Base-by-base conservation (phyloP, 1,140 invertebrate genomes). In the Stegodyphus dumicola region DNA sequence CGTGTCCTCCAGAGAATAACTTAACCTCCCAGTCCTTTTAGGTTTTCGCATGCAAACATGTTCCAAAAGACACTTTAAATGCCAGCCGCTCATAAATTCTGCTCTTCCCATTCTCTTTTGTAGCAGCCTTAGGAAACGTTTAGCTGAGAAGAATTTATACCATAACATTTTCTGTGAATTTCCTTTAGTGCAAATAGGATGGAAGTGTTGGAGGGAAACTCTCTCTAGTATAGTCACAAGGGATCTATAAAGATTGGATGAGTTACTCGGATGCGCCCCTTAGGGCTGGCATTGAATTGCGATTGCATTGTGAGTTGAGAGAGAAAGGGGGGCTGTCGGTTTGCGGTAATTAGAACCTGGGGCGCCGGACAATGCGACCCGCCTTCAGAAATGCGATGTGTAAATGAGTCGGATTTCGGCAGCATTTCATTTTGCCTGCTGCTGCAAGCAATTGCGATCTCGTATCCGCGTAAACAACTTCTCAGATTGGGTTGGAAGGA, bases 331-430 rank as follows among this genome's bases (percentile, higher is more conserved):
- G 77, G 64, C 49, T 66, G 66, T 80, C 67, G 66, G 77, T 71
- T 80, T 80, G 77, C 18, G 77, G 77, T 80, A 80, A 80, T 80
- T 80, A 80, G 77, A 80, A 80, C 66, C 77, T 18, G 77, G 33
- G 77, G 77, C 77, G 52, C 77, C 51, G 77, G 77, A 80, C 77
- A 80, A 71, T 49, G 60, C 76, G 49, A 78, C 76, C 65, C 64
- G 49, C 33, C 33, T 33, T 33, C 33, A 33, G 33, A 33, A 33
- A 33, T 80, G 67, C 67, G 49, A 33, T 71, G 66, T 60, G 77
- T 60, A 80, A 80, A 80, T 80, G 77, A 80, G 52, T 80, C 52
- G 77, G 67, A 78, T 78, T 78, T 78, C 56, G 69, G 11, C 2
- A n/a, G 69, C 65, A 64, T 78, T 78, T 78, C 76, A 78, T 78